phyloP scores from a whole-genome alignment of 2,797 vertebrate species.

The Scomberomorus guttatus region DNA sequence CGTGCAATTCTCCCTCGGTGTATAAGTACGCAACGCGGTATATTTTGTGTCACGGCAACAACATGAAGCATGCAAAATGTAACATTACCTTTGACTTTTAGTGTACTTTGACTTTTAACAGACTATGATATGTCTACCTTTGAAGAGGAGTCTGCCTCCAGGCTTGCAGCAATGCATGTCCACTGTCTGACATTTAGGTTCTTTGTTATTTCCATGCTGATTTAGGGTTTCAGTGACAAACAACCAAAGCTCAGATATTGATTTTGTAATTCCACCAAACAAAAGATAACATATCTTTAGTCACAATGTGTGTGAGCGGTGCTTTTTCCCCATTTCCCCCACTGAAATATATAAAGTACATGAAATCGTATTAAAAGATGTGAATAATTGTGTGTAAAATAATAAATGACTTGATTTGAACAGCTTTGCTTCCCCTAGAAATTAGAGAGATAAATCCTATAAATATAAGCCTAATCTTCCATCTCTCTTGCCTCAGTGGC shows the following conservation, averaged over 20 bases:
- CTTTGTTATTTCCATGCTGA: constrained; percentile 51
- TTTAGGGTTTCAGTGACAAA: constrained; percentile 23
- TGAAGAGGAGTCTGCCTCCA: constrained; percentile 49
- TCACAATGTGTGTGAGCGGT: neutral
- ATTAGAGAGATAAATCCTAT: neutral
- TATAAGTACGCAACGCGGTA: neutral
- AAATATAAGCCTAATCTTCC: neutral
- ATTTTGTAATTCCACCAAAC: constrained; percentile 27
- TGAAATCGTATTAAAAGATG: neutral
- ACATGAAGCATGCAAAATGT: constrained; percentile 26
- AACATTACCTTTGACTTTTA: constrained; percentile 63
- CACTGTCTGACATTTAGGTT: constrained; percentile 67
- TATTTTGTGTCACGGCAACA: constrained; percentile 7
- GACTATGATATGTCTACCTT: constrained; percentile 40
- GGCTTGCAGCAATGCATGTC: constrained; percentile 35
- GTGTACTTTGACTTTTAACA: constrained; percentile 55
- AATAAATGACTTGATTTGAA: constrained; percentile 1
- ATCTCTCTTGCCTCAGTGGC: neutral
- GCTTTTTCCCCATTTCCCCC: neutral
- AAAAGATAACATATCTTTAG: constrained; percentile 2
- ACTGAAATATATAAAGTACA: neutral
- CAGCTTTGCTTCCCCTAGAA: neutral
- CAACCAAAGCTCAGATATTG: constrained; percentile 12
- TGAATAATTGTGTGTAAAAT: constrained; percentile 3
- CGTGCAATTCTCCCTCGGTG: neutral